Conservation (phyloP, 2,888 invertebrate species). For the Mythimna lalbum region DNA sequence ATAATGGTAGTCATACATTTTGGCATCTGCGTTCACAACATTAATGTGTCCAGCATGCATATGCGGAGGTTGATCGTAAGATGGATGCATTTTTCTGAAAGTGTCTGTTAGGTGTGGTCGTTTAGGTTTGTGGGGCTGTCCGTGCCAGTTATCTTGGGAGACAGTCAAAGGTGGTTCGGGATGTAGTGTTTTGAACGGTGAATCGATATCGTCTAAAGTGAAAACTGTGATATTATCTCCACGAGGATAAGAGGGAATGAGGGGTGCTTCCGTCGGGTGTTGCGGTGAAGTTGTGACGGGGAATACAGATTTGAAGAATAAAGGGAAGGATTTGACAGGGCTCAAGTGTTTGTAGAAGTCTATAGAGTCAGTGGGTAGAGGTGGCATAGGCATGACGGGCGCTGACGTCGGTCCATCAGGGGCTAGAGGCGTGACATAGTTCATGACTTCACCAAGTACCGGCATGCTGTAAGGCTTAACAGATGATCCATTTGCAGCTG, state of each 20-base stretch:
- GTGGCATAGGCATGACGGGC: slow-evolving; percentile 69
- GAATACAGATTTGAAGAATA: slow-evolving; percentile 71
- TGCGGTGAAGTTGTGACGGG: slow-evolving; percentile 45
- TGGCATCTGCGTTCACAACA: slow-evolving; percentile 64
- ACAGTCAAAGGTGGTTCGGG: slow-evolving; percentile 66
- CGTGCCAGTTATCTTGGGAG: slow-evolving; percentile 60
- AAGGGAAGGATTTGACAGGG: slow-evolving; percentile 75
- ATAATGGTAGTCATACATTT: slow-evolving; percentile 66
- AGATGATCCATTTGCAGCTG: slow-evolving; percentile 80
- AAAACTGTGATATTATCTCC: slow-evolving; percentile 77
- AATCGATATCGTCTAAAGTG: slow-evolving; percentile 70
- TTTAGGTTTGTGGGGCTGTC: slow-evolving; percentile 33
- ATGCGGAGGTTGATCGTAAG: slow-evolving; percentile 52
- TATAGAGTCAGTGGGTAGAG: slow-evolving; percentile 72
- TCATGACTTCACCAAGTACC: slow-evolving; percentile 68
- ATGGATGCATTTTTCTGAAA: slow-evolving; percentile 51
- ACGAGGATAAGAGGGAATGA: slow-evolving; percentile 43
- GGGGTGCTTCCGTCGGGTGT: slow-evolving; percentile 36
- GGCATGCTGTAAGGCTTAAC: slow-evolving; percentile 73
- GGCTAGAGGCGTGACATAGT: slow-evolving; percentile 80
- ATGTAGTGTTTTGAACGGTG: slow-evolving; percentile 73
- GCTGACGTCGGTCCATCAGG: slow-evolving; percentile 67
- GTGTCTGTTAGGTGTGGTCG: slow-evolving; percentile 32
- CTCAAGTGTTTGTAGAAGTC: slow-evolving; percentile 75
- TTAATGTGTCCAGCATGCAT: slow-evolving; percentile 62